Percentiles rank a stretch among this genome's conserved stretches.
phyloP scores from a whole-genome alignment of 1,140 invertebrate species.

The Ceratina japonica region DNA sequence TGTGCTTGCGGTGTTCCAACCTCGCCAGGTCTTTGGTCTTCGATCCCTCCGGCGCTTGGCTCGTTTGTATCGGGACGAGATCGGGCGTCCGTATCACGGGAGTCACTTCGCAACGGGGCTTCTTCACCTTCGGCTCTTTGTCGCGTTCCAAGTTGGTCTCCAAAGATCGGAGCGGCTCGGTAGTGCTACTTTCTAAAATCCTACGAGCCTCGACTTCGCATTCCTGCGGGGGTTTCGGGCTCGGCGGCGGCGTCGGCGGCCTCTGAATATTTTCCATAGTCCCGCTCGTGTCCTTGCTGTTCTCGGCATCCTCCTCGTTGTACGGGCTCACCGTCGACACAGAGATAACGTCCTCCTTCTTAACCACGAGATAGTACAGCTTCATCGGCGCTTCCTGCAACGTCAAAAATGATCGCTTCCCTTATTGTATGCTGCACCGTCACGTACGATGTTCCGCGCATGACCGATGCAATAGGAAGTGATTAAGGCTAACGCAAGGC shows the following conservation, averaged over 20 bases:
- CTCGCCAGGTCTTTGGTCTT: slow-evolving; percentile 64
- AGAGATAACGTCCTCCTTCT: slow-evolving; percentile 51
- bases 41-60: slow-evolving; percentile 29
- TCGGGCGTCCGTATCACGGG: slow-evolving; percentile 71
- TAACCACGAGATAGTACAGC: slow-evolving; percentile 67
- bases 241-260: slow-evolving; percentile 74
- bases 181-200: slow-evolving; percentile 24
- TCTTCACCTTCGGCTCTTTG: slow-evolving; percentile 70
- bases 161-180: slow-evolving; percentile 29
- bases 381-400: slow-evolving; percentile 75
- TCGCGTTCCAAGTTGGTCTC: slow-evolving; percentile 51
- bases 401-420: slow-evolving; percentile 26
- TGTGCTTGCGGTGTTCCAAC: slow-evolving; percentile 72
- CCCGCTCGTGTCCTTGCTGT: slow-evolving; percentile 37
- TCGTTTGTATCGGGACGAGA: slow-evolving; percentile 24
- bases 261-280: slow-evolving; percentile 73
- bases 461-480: not conserved
- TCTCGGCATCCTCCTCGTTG: not conserved
- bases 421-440: slow-evolving; percentile 35
- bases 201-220: slow-evolving; percentile 38
- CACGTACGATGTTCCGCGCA: not conserved
- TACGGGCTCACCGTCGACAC: slow-evolving; percentile 33
- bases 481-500: not conserved
- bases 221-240: slow-evolving; percentile 67
- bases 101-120: slow-evolving; percentile 75